These are phyloP conservation scores for Zele albiditarsus DNA, from an alignment of 2,888 invertebrate species.

Conservation along the genomic window DNA sequence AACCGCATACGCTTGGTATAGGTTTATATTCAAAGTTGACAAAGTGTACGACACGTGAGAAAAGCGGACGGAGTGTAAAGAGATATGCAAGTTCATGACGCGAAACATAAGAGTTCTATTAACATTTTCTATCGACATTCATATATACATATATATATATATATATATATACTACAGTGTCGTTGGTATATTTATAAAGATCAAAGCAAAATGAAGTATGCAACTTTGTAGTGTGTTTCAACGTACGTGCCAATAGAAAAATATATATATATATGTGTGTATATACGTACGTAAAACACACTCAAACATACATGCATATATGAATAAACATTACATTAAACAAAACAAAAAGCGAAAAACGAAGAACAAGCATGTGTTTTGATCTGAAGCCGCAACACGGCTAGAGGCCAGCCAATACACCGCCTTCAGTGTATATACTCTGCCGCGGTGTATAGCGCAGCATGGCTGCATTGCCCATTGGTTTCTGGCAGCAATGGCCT, in stretches of 20 bases:
- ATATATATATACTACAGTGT: background rate
- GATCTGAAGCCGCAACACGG: conserved; percentile 35
- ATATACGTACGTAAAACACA: background rate
- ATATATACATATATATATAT: background rate
- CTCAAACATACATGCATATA: conserved; percentile 39
- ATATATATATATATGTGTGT: conserved; percentile 36
- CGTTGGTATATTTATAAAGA: background rate
- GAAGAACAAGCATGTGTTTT: background rate
- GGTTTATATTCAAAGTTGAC: background rate
- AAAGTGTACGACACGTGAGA: background rate
- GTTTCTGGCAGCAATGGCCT: conserved; percentile 66
- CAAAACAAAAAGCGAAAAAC: conserved; percentile 27
- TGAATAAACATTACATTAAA: conserved; percentile 30
- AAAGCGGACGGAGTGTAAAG: no score
- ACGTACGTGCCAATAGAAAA: background rate
- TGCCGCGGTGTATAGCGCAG: conserved; percentile 12
- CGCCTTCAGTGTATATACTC: conserved; percentile 19
- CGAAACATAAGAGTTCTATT: background rate
- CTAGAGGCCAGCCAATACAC: conserved; percentile 37
- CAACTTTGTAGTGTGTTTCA: background rate
- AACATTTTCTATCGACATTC: background rate
- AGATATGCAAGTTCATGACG: background rate
- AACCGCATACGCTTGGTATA: background rate
- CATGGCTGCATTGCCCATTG: conserved; percentile 63
- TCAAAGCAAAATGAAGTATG: background rate